Percentiles rank a stretch among this genome's conserved stretches.
These are phyloP conservation scores for Macropus fuliginosus DNA, from an alignment of 2,797 vertebrate genomes.

Conservation along the genomic window DNA sequence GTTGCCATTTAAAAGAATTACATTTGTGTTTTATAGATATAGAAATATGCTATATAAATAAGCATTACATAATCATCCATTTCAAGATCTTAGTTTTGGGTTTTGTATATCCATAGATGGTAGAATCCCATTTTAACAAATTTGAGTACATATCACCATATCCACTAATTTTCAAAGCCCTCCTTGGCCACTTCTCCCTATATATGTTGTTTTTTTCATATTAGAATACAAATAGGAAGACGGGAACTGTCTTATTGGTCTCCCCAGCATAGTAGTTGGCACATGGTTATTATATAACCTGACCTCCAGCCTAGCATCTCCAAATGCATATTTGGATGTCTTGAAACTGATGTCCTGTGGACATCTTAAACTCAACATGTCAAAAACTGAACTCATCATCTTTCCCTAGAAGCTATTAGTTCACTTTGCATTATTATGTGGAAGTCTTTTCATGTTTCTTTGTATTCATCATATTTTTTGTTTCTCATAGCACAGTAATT, in stretches of 20 bases:
- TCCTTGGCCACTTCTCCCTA: background rate
- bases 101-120: background rate
- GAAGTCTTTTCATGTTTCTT: background rate
- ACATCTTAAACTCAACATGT: background rate
- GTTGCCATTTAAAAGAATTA: background rate
- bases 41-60: background rate
- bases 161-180: background rate
- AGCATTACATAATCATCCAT: background rate
- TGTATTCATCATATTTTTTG: background rate
- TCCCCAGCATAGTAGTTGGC: background rate
- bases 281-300: background rate
- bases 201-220: background rate
- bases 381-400: background rate
- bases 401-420: background rate
- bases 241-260: background rate
- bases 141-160: background rate
- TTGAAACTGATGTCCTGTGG: background rate
- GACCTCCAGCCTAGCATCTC: background rate
- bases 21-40: background rate
- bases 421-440: background rate
- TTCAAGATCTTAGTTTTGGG: background rate
- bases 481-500: background rate
- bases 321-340: background rate
- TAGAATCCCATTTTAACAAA: background rate
- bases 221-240: background rate